phyloP scores from a whole-genome alignment of 1,140 invertebrate genomes.

The Coptotermes formosanus region DNA sequence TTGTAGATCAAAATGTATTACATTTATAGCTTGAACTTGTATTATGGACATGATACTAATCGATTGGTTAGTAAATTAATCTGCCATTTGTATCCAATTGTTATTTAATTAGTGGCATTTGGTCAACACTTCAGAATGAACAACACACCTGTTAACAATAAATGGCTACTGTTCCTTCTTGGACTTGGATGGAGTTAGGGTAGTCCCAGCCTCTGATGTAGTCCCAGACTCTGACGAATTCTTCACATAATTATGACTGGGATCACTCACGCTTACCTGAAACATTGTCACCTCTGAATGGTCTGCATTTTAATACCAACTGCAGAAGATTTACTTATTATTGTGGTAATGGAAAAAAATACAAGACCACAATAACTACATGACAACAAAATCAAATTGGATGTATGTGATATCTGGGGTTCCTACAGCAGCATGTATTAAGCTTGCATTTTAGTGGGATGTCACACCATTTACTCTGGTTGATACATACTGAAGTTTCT shows the following conservation, averaged over 20 bases:
- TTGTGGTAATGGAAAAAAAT: no score
- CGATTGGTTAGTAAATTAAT: neutral
- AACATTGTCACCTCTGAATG: neutral
- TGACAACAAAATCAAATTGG: no score
- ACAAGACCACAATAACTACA: no score
- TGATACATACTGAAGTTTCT: no score
- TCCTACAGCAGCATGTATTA: no score
- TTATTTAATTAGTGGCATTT: neutral
- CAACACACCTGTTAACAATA: neutral
- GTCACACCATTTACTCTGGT: no score
- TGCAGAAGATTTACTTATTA: no score
- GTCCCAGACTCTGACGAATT: neutral
- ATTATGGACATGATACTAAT: neutral
- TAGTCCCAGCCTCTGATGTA: neutral
- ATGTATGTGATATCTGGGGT: no score
- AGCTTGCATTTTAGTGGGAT: no score
- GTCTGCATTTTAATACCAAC: no score
- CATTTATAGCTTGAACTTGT: neutral
- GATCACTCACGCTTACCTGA: neutral
- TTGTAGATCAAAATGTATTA: neutral
- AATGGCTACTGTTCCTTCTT: neutral
- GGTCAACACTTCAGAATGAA: neutral
- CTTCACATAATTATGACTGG: neutral
- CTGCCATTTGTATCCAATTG: neutral
- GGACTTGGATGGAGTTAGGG: neutral